These are phyloP conservation scores for Mimas tiliae DNA, from an alignment of 2,888 invertebrate species.

Conservation along the genomic window DNA sequence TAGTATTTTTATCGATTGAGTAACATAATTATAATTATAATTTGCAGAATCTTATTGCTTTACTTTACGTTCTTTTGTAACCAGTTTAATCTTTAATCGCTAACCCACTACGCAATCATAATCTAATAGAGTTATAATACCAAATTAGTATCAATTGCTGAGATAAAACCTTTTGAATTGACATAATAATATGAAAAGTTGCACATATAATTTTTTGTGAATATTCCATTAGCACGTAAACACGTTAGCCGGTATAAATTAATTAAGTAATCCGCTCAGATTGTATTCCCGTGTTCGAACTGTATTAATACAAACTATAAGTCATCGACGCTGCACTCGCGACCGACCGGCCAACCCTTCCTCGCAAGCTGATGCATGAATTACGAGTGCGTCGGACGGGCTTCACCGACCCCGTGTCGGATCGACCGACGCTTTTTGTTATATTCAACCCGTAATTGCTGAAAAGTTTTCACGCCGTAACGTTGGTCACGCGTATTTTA, in stretches of 20 bases:
- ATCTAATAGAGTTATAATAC: conserved; percentile 23
- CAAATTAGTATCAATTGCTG: conserved; percentile 17
- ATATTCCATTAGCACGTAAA: conserved; percentile 16
- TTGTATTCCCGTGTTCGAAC: conserved; percentile 72
- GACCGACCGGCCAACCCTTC: conserved; percentile 76
- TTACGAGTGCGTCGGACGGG: conserved; percentile 52
- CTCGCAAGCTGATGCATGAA: conserved; percentile 80
- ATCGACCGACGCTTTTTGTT: conserved; percentile 79
- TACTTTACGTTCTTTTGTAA: conserved; percentile 2
- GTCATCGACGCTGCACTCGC: conserved; percentile 72
- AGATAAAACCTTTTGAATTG: not conserved
- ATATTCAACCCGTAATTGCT: conserved; percentile 83
- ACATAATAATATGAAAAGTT: not conserved
- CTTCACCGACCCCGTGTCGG: conserved; percentile 48
- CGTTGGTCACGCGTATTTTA: conserved; percentile 83
- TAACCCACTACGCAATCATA: conserved; percentile 11
- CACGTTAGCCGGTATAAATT: conserved; percentile 41
- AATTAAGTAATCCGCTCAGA: conserved; percentile 72
- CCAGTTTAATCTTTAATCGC: conserved; percentile 11
- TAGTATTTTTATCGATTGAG: too few relatives aligned
- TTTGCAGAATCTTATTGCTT: conserved; percentile 12
- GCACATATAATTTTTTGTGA: not conserved
- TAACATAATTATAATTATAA: too few relatives aligned
- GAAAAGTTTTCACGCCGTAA: conserved; percentile 83
- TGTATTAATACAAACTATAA: conserved; percentile 79